Conservation (phyloP, 1,140 invertebrate genomes). For the Brachystomella parvula region DNA sequence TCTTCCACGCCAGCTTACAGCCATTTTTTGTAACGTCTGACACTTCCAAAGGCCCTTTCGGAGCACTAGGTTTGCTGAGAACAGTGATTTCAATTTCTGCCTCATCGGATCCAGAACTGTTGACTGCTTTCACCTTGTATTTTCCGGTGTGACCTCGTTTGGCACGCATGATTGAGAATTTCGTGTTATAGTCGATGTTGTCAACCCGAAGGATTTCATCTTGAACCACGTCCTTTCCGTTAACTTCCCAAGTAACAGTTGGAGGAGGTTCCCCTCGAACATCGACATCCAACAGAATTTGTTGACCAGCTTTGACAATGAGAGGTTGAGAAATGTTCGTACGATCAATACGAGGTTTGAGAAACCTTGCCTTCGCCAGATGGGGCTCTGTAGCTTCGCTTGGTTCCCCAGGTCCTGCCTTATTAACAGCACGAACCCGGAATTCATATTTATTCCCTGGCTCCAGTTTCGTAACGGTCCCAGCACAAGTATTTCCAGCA, state of each 20-base stretch:
- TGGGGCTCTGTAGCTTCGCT: constrained; percentile 90
- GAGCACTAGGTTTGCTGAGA: constrained; percentile 59
- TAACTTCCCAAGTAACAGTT: constrained; percentile 78
- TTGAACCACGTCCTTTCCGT: constrained; percentile 61
- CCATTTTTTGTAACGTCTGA: constrained; percentile 86
- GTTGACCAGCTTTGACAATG: constrained; percentile 81
- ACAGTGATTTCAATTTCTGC: constrained; percentile 85
- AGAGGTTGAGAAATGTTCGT: constrained; percentile 70
- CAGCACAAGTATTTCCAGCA: constrained; percentile 66
- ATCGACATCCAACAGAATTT: constrained; percentile 81
- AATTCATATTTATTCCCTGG: constrained; percentile 95
- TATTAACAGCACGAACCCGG: constrained; percentile 86
- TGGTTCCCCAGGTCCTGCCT: constrained; percentile 89
- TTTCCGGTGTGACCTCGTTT: constrained; percentile 77
- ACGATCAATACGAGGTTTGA: constrained; percentile 86
- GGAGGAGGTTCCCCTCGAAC: constrained; percentile 91
- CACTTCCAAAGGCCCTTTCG: constrained; percentile 80
- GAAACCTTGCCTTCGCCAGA: constrained; percentile 85
- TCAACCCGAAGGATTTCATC: constrained; percentile 66
- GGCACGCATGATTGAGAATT: constrained; percentile 74
- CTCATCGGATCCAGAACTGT: constrained; percentile 86
- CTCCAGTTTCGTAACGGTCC: constrained; percentile 76
- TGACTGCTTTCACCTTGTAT: constrained; percentile 85
- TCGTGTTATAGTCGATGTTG: constrained; percentile 81
- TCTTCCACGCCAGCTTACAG: constrained; percentile 87